Conservation (phyloP, 2,888 invertebrate genomes). For the Tenthredo notha region DNA sequence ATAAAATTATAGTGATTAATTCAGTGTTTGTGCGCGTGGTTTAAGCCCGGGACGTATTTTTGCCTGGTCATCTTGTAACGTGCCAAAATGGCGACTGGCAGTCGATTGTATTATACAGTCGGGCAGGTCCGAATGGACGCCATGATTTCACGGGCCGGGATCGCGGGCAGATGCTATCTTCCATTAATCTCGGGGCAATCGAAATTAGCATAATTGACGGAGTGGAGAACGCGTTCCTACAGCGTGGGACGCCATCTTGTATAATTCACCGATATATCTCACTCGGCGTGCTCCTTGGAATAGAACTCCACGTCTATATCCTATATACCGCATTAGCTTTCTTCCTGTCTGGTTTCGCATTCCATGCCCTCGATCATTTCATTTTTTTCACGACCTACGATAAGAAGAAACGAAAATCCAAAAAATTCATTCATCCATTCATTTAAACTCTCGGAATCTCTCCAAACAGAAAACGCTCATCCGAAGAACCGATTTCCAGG, state of each 20-base stretch:
- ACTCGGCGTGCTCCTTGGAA: constrained; percentile 71
- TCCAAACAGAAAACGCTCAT: background rate
- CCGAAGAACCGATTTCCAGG: background rate
- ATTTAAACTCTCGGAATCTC: background rate
- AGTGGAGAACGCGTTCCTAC: constrained; percentile 76
- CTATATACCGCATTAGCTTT: background rate
- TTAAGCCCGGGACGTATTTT: constrained; percentile 21
- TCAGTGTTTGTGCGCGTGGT: constrained; percentile 25
- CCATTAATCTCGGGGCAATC: constrained; percentile 77
- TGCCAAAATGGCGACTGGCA: constrained; percentile 54
- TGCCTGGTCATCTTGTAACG: constrained; percentile 44
- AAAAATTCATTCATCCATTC: background rate
- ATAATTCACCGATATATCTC: constrained; percentile 76
- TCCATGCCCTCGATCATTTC: background rate
- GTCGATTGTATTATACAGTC: constrained; percentile 70
- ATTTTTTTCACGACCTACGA: background rate
- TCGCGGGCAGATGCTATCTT: constrained; percentile 68
- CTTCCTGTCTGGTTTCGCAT: background rate
- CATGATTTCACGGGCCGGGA: constrained; percentile 64
- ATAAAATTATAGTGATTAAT: background rate
- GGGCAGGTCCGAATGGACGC: constrained; percentile 68
- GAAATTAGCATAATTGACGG: constrained; percentile 78
- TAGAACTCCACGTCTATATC: background rate
- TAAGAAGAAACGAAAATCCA: background rate
- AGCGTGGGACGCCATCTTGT: constrained; percentile 75